These are phyloP conservation scores for Acanthosepion esculentum DNA, from an alignment of 2,888 invertebrate genomes.

Conservation along the genomic window DNA sequence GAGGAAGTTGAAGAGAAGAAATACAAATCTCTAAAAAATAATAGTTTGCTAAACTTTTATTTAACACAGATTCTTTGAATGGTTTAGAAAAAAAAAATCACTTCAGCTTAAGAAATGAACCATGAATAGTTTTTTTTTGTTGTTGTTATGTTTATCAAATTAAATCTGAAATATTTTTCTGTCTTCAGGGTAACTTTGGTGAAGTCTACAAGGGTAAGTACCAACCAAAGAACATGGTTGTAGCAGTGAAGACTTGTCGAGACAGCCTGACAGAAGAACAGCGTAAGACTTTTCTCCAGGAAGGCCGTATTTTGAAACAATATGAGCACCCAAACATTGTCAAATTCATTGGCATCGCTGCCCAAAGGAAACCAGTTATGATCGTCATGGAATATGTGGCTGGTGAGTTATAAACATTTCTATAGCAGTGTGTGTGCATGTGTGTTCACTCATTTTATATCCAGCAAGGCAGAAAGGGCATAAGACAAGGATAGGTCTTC, in stretches of 20 bases:
- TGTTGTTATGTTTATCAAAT: not conserved
- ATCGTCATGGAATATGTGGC: constrained; percentile 95
- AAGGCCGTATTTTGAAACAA: constrained; percentile 94
- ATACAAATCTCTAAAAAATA: no score
- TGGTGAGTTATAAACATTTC: constrained; percentile 56
- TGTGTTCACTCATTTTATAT: no score
- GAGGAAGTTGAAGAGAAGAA: no score
- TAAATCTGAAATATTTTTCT: not conserved
- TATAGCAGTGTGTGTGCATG: no score
- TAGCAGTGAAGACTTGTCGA: constrained; percentile 96
- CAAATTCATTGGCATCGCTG: constrained; percentile 95
- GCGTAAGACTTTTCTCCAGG: constrained; percentile 94
- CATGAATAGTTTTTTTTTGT: not conserved
- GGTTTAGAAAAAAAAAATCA: no score
- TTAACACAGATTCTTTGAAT: no score
- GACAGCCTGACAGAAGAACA: constrained; percentile 94
- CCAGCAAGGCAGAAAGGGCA: no score
- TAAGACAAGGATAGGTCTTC: no score
- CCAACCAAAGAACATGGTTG: constrained; percentile 82
- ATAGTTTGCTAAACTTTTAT: no score
- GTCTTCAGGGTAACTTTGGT: constrained; percentile 92
- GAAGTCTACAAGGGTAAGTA: constrained; percentile 94
- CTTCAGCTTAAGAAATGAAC: no score
- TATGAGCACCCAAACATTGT: constrained; percentile 98
- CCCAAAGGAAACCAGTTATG: constrained; percentile 98